These are phyloP conservation scores for Microtus montanus DNA, from an alignment of 2,113 vertebrate genomes.

Conservation along the genomic window DNA sequence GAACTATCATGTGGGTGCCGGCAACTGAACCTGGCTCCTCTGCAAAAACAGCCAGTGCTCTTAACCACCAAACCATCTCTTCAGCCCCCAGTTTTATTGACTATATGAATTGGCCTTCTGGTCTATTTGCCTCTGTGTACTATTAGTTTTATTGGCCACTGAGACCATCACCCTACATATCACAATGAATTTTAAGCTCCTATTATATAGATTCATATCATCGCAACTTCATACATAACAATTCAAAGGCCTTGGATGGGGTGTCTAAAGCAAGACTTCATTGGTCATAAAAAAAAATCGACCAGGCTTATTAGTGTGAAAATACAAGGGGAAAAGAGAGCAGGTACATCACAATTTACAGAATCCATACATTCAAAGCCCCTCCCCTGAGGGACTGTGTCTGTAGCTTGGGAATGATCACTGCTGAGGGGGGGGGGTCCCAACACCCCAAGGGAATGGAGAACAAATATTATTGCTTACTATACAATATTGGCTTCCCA, in stretches of 20 bases:
- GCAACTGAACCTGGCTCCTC: background rate
- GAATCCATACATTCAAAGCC: background rate
- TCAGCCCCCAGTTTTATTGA: background rate
- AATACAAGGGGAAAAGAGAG: background rate
- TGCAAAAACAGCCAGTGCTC: background rate
- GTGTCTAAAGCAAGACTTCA: background rate
- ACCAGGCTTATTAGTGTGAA: background rate
- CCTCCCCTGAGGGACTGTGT: background rate
- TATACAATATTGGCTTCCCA: background rate
- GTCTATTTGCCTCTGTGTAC: background rate
- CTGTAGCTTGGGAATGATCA: background rate
- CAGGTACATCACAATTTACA: background rate
- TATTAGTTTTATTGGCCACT: background rate
- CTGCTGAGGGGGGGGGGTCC: background rate
- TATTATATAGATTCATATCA: background rate
- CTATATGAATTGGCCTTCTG: background rate
- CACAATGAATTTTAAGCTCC: background rate
- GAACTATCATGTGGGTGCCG: background rate
- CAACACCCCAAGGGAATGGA: background rate
- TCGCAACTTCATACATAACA: background rate
- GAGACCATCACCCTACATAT: background rate
- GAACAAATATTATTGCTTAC: background rate
- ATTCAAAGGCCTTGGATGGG: slow-evolving; percentile 23
- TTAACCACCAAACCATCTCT: background rate
- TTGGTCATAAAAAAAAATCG: slow-evolving; percentile 16